Evolutionary conservation across 2,888 invertebrate species (phyloP).

Genomic region (Blera fallax): DNA sequence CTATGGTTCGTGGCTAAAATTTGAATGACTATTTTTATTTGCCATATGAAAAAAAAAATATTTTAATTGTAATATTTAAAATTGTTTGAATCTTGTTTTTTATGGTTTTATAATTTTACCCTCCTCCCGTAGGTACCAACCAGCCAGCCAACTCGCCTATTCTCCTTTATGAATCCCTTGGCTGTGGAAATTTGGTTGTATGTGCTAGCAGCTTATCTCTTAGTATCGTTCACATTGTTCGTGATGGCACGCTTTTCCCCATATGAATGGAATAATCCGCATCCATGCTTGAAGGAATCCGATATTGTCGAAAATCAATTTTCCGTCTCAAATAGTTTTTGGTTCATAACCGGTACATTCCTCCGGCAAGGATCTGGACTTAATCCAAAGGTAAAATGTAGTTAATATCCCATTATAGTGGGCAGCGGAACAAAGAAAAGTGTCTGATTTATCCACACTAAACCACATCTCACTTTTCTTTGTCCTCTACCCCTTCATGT

Average conservation of each 20-base stretch:
- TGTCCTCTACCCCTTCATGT: neutral
- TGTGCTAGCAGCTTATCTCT: slow-evolving; percentile 95
- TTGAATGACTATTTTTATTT: no score
- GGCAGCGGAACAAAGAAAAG: neutral
- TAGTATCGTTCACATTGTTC: slow-evolving; percentile 96
- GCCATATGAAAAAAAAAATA: neutral
- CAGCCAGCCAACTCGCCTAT: slow-evolving; percentile 92
- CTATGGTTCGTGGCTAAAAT: no score
- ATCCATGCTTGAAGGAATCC: slow-evolving; percentile 90
- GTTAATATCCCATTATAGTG: neutral
- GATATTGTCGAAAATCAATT: slow-evolving; percentile 97
- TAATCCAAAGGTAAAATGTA: slow-evolving; percentile 88
- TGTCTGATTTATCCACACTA: no score
- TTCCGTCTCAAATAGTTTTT: slow-evolving; percentile 95
- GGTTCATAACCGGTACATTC: slow-evolving; percentile 95
- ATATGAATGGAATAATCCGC: slow-evolving; percentile 95
- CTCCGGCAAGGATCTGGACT: slow-evolving; percentile 92
- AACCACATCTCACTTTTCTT: neutral
- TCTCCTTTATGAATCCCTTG: slow-evolving; percentile 98
- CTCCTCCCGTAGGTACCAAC: slow-evolving; percentile 88
- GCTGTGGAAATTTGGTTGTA: slow-evolving; percentile 98
- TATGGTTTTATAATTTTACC: neutral
- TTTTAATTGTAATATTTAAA: neutral
- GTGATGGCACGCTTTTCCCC: slow-evolving; percentile 98
- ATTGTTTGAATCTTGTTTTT: neutral